Evolutionary conservation across 2,113 vertebrate species (phyloP), one percentile per base, ranked within the genome.

Genomic region (Pygathrix nemaeus): DNA sequence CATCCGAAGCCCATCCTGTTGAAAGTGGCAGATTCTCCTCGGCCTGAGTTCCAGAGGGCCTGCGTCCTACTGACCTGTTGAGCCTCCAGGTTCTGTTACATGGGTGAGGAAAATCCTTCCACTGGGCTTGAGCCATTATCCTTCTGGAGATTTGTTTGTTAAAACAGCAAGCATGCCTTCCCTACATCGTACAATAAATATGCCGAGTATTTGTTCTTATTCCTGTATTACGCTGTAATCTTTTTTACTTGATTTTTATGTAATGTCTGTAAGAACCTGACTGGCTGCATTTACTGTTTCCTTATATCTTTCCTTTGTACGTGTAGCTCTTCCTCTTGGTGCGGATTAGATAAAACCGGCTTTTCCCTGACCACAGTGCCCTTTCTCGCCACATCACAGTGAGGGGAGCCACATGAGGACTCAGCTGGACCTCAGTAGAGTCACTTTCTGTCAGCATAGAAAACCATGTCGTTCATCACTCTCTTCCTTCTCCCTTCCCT

Each of bases 31-130:
- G 10, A 3, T 35, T 8, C 23, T 10, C 20, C 4, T 68, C 43
- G 5, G 3, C n/a, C 30, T 25, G 52, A 12, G 72, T 1, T 2
- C 73, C 16, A 0, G 0, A 8, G 0, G 1, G 43, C 11, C 2
- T 1, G 0, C 1, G n/a, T 20, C 10, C 48, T 0, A 12, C 40
- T 5, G 14, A 21, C 38, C 11, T 23, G 11, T 21, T 6, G 55
- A 30, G 38, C 6, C 23, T 45, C 59, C 1, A 6, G 0, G 16
- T 38, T 45, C 30, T 17, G 6, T 5, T 27, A 5, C 2, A 0
- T 0, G 27, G 32, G 17, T 64, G 55, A 45, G 76, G 43, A 50
- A 2, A 13, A 7, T 40, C 1, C 3, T 6, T 45, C 38, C 1
- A 1, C 68, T 50, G 48, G 9, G 14, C 20, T 13, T 1, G 5